These are phyloP conservation scores for Hyposmocoma kahamanoa DNA, from an alignment of 1,140 invertebrate species.

Conservation along the genomic window DNA sequence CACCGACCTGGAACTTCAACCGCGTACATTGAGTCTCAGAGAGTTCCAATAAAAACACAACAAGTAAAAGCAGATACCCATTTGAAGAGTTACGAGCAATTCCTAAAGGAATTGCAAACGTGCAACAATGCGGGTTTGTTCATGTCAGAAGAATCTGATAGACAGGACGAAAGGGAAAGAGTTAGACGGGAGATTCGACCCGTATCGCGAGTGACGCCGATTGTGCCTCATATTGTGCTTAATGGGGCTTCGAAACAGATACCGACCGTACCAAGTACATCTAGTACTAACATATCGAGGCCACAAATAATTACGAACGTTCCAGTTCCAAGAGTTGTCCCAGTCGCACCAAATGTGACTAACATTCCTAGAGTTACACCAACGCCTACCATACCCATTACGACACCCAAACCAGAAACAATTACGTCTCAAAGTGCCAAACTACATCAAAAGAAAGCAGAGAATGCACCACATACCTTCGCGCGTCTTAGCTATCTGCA, in stretches of 20 bases:
- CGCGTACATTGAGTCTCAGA: too few relatives aligned
- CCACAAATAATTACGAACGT: too few relatives aligned
- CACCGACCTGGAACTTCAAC: too few relatives aligned
- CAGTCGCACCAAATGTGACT: constrained; percentile 4
- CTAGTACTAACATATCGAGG: too few relatives aligned
- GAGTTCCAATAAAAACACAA: too few relatives aligned
- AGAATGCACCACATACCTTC: constrained; percentile 54
- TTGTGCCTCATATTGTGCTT: too few relatives aligned
- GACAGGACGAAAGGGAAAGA: too few relatives aligned
- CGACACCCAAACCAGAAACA: constrained; percentile 11
- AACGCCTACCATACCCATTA: background rate
- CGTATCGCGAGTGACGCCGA: too few relatives aligned
- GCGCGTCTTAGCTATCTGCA: constrained; percentile 58
- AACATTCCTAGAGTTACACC: background rate
- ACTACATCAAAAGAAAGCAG: constrained; percentile 34
- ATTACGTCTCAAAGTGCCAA: constrained; percentile 31
- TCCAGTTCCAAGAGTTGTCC: constrained; percentile 10
- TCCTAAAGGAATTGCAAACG: constrained; percentile 40
- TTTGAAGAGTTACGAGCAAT: constrained; percentile 23
- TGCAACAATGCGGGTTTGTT: constrained; percentile 37
- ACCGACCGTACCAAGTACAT: background rate
- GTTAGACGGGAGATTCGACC: too few relatives aligned
- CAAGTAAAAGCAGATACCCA: too few relatives aligned
- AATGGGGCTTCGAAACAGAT: background rate
- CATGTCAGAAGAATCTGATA: too few relatives aligned